phyloP scores from a whole-genome alignment of 2,888 invertebrate genomes.

The Lampropteryx suffumata region DNA sequence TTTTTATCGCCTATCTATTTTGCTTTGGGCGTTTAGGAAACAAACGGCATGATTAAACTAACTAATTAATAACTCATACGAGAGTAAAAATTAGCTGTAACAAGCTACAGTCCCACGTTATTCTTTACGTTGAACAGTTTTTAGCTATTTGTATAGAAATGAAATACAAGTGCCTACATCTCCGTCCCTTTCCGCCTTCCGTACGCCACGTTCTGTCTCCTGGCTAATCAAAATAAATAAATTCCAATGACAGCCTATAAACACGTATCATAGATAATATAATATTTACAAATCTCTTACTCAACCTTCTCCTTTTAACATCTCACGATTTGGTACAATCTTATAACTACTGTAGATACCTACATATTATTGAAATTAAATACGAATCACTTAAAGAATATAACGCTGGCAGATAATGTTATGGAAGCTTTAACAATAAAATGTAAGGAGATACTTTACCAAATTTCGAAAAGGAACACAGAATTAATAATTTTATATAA shows the following conservation, averaged over 20 bases:
- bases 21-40: conserved; percentile 62
- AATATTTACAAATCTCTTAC: conserved; percentile 74
- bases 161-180: conserved; percentile 19
- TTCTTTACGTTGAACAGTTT: conserved; percentile 23
- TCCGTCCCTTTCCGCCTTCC: conserved; percentile 3
- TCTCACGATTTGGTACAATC: conserved; percentile 60
- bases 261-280: conserved; percentile 67
- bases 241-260: conserved; percentile 67
- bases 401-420: conserved; percentile 30
- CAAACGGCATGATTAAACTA: conserved; percentile 48
- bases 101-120: conserved; percentile 26
- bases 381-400: conserved; percentile 24
- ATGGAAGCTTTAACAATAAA: conserved; percentile 26
- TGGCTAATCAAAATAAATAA: conserved; percentile 49
- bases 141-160: conserved; percentile 36
- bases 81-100: conserved; percentile 21
- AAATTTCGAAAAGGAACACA: conserved; percentile 13
- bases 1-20: conserved; percentile 79
- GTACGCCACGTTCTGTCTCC: conserved; percentile 33
- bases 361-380: conserved; percentile 10
- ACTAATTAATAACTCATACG: conserved; percentile 38
- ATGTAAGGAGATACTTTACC: conserved; percentile 13
- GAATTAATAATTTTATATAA: conserved; percentile 39
- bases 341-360: conserved; percentile 33
- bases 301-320: conserved; percentile 48